A percentile compares a stretch with the other conserved stretches of the same genome.
Evolutionary conservation across 1,140 invertebrate species (phyloP).

Genomic region (Drosophila santomea): DNA sequence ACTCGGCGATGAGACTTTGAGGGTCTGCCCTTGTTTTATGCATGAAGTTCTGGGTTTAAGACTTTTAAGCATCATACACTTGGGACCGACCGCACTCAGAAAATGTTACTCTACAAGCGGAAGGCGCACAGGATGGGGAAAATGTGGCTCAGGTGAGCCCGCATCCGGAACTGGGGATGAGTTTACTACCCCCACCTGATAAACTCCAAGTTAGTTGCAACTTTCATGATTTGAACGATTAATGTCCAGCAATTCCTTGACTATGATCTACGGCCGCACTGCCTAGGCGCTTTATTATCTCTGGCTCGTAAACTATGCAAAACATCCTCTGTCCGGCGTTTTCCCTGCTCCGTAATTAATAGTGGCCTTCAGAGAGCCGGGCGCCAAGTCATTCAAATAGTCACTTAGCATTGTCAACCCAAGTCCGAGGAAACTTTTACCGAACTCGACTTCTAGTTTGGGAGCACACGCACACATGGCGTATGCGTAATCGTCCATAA

Average conservation of each 20-base stretch:
- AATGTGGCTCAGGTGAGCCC: conserved; percentile 26
- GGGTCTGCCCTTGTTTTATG: conserved; percentile 32
- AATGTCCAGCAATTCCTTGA: conserved; percentile 52
- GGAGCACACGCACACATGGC: conserved; percentile 40
- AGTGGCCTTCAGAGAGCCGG: conserved; percentile 31
- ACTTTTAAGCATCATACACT: conserved; percentile 55
- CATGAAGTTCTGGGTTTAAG: conserved; percentile 41
- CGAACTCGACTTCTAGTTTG: conserved; percentile 40
- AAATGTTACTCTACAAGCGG: not conserved
- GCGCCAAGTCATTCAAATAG: conserved; percentile 69
- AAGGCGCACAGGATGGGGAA: conserved; percentile 1
- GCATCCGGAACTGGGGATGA: not conserved
- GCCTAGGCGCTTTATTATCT: conserved; percentile 53
- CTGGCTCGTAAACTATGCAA: conserved; percentile 51
- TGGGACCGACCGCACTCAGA: conserved; percentile 40
- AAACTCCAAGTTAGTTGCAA: conserved; percentile 40
- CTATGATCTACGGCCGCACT: conserved; percentile 47
- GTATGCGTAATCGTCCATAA: conserved; percentile 65
- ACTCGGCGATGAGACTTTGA: conserved; percentile 32
- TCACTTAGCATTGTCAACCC: conserved; percentile 69
- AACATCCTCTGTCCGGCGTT: conserved; percentile 41
- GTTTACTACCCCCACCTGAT: conserved; percentile 1
- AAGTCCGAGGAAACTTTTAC: conserved; percentile 57
- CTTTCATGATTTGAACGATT: conserved; percentile 61
- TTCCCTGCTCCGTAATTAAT: conserved; percentile 52